Evolutionary conservation across 1,140 invertebrate species (phyloP), one percentile per base, ranked within the genome.

Genomic region (Drosophila kanapiae): DNA sequence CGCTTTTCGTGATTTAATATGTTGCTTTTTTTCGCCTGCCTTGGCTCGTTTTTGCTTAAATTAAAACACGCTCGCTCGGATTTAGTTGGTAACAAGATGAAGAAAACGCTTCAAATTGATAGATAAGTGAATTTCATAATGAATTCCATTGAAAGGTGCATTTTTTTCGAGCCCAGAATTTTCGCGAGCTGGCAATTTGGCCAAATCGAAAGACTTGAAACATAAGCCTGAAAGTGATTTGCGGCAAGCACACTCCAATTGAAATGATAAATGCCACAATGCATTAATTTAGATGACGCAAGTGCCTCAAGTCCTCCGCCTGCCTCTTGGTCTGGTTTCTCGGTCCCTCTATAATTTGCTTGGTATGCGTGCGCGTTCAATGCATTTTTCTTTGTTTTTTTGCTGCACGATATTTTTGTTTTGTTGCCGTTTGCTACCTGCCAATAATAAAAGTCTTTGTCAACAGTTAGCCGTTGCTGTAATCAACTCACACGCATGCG

Each of bases 401-500:
- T 58, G 63, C 56, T 18, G 45, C 64, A 58, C 75, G 64, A 80
- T 37, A 70, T 75, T 82, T 82, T 54, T 51, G 65, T 78, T 61
- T 56, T 61, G 38, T 29, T 71, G 70, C 60, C 57, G 62, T 11
- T 69, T 71, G 63, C 33, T 27, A 23, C 42, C 69, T 72, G 70
- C 70, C 70, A 74, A 72, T 74, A 74, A 63, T 74, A 74, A 63
- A 71, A 38, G 70, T 62, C 63, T 83, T 80, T 75, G 80, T 78
- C 75, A 78, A 48, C 68, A 60, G 48, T 53, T 77, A 38, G 53
- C 53, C 51, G 51, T 78, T 82, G 75, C 16, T 54, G 75, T 58
- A 77, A 59, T 62, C 79, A 45, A 75, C 57, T 84, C 81, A 80
- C 80, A 82, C 80, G 80, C 80, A 82, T 74, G 80, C 80, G 75